Percentiles rank a stretch among this genome's conserved stretches.
These are phyloP conservation scores for Trachops cirrhosus DNA, from an alignment of 2,797 vertebrate genomes.

Conservation along the genomic window DNA sequence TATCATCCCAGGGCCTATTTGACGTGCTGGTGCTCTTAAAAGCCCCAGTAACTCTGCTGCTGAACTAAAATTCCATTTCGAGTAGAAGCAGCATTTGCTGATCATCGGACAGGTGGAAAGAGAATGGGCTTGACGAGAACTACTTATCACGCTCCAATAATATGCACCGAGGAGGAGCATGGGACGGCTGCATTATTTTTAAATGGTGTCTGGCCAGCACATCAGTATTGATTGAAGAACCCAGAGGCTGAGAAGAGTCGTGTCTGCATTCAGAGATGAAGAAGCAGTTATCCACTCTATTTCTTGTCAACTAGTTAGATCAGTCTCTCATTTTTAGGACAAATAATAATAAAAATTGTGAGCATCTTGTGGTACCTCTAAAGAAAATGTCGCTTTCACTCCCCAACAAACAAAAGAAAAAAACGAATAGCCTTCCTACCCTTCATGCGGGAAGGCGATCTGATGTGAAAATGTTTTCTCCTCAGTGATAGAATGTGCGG, in stretches of 20 bases:
- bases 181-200: not conserved
- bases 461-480: conserved; percentile 70
- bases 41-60: not conserved
- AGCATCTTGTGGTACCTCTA: not conserved
- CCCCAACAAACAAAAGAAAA: not conserved
- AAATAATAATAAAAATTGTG: conserved; percentile 45
- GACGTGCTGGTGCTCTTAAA: conserved; percentile 45
- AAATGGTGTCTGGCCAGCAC: conserved; percentile 26
- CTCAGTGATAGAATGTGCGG: conserved; percentile 66
- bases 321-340: conserved; percentile 37
- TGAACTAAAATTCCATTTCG: not conserved
- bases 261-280: conserved; percentile 38
- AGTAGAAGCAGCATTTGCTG: not conserved
- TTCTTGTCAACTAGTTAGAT: conserved; percentile 41
- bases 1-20: not conserved
- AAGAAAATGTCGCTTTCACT: conserved; percentile 23
- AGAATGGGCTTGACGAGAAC: not conserved
- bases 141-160: not conserved
- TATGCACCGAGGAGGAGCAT: not conserved
- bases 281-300: conserved; percentile 43
- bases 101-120: conserved; percentile 32
- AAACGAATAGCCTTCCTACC: conserved; percentile 35
- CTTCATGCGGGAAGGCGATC: conserved; percentile 68
- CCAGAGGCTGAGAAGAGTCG: not conserved
- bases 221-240: conserved; percentile 49